A percentile compares a stretch with the other conserved stretches of the same genome.
Evolutionary conservation across 2,113 vertebrate genomes (phyloP).

Genomic region (Gambusia holbrooki): DNA sequence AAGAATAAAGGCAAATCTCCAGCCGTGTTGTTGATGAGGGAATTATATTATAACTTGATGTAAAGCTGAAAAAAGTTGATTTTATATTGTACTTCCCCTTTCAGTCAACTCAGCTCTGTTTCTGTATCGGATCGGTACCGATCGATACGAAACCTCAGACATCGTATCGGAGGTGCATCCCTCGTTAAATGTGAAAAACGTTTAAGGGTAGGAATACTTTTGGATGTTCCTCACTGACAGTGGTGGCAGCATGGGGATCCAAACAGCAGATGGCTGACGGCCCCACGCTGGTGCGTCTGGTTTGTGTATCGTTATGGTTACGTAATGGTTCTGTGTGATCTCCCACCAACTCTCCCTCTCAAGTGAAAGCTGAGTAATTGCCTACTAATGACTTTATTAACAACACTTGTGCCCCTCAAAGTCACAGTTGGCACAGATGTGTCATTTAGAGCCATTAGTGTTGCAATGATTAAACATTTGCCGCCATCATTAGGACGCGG

Average conservation of each 20-base stretch:
- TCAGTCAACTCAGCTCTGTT: too few relatives aligned
- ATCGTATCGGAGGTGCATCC: too few relatives aligned
- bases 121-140: too few relatives aligned
- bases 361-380: conserved; percentile 54
- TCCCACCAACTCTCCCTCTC: neutral
- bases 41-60: too few relatives aligned
- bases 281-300: conserved; percentile 3
- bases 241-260: neutral
- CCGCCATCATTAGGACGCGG: conserved; percentile 15
- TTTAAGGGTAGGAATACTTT: neutral
- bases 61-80: too few relatives aligned
- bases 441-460: conserved; percentile 58
- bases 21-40: too few relatives aligned
- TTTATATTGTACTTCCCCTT: too few relatives aligned
- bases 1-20: too few relatives aligned
- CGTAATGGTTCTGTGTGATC: neutral
- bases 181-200: neutral
- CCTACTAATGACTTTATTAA: conserved; percentile 62
- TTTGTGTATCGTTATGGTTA: conserved; percentile 5
- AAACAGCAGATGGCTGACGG: neutral
- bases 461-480: conserved; percentile 59
- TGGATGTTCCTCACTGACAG: neutral
- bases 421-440: conserved; percentile 59
- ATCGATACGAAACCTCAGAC: too few relatives aligned
- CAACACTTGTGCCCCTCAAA: conserved; percentile 53